Evolutionary conservation across 2,797 vertebrate genomes (phyloP).

Genomic region (Psittacula derbiana): DNA sequence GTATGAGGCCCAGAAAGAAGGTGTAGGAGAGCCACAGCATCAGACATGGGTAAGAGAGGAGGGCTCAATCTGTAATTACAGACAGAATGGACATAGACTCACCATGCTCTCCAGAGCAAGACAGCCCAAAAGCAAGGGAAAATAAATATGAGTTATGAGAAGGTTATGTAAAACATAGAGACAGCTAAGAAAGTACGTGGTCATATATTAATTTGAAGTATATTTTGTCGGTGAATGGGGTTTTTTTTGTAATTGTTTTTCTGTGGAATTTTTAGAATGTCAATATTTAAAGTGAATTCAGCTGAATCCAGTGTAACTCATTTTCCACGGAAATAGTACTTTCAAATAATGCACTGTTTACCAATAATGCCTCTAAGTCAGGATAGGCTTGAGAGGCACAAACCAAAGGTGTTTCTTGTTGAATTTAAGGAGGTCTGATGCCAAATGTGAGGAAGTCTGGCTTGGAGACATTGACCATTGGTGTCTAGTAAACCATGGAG

Average conservation of each 20-base stretch:
- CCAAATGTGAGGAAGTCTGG: not conserved
- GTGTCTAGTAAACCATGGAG: not conserved
- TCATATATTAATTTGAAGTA: not conserved
- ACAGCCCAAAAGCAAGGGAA: not conserved
- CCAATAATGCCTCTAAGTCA: not conserved
- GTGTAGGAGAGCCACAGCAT: not conserved
- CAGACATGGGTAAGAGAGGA: not conserved
- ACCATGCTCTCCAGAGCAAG: not conserved
- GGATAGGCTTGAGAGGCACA: not conserved
- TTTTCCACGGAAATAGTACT: not conserved
- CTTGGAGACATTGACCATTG: not conserved
- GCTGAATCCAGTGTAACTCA: not conserved
- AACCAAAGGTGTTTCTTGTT: not conserved
- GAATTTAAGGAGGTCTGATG: not conserved
- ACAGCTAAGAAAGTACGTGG: not conserved
- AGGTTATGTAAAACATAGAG: not conserved
- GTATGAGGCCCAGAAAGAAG: not conserved
- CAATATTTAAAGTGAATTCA: not conserved
- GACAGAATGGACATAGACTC: not conserved
- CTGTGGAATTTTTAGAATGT: not conserved
- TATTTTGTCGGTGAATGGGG: rapidly evolving
- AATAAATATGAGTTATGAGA: not conserved
- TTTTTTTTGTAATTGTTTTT: not conserved
- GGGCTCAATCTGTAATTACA: not conserved
- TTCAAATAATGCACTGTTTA: not conserved